Conservation (phyloP, 2,888 invertebrate species). For the Axea sp. region DNA sequence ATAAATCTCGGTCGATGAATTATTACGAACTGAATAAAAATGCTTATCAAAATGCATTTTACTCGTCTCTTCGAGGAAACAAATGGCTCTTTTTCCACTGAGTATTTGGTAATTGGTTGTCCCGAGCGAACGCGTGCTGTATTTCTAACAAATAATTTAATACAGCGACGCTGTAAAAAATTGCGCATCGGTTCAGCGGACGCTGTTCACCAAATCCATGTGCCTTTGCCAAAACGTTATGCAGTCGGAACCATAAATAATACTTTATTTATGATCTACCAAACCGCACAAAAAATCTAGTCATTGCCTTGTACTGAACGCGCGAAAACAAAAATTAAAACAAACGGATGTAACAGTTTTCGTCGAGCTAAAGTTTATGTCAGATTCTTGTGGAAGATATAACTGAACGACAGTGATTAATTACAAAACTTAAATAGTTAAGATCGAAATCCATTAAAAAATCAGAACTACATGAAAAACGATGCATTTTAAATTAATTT, state of each 20-base stretch:
- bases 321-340: constrained; percentile 27
- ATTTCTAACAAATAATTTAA: constrained; percentile 51
- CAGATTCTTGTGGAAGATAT: neutral
- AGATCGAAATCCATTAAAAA: too few relatives aligned
- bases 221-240: constrained; percentile 24
- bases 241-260: constrained; percentile 44
- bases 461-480: too few relatives aligned
- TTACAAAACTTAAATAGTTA: too few relatives aligned
- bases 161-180: constrained; percentile 36
- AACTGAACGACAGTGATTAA: constrained; percentile 1
- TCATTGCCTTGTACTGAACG: neutral
- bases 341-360: constrained; percentile 19
- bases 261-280: constrained; percentile 39
- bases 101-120: constrained; percentile 56
- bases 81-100: constrained; percentile 44
- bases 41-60: constrained; percentile 45
- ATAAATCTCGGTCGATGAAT: constrained; percentile 32
- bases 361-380: neutral
- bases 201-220: constrained; percentile 29
- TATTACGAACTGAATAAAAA: constrained; percentile 32
- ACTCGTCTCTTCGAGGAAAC: constrained; percentile 28
- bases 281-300: constrained; percentile 37
- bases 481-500: too few relatives aligned
- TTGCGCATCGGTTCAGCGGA: constrained; percentile 30
- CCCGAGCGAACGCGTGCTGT: constrained; percentile 13